Conservation (phyloP, 2,888 invertebrate genomes). For the Acrocyrtus sp. region DNA sequence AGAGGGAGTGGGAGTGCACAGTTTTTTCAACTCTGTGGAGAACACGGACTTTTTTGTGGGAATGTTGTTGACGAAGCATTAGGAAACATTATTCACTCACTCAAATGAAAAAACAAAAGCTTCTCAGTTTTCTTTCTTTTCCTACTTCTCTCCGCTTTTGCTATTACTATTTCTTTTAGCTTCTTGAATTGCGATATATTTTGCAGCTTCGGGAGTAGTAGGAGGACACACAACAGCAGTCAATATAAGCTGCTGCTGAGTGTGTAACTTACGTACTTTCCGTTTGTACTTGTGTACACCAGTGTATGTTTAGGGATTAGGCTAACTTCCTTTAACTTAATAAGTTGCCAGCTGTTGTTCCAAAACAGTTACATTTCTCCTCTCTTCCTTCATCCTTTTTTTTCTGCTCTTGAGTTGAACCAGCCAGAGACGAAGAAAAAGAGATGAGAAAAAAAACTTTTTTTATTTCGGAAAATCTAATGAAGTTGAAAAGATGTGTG, state of each 20-base stretch:
- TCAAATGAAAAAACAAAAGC: constrained; percentile 14
- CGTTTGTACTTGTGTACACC: background rate
- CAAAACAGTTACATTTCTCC: constrained; percentile 8
- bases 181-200: too few species aligned
- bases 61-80: constrained; percentile 18
- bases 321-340: constrained; percentile 32
- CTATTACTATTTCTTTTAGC: background rate
- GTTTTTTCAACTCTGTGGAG: too few species aligned
- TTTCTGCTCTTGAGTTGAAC: too few species aligned
- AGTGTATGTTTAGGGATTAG: constrained; percentile 18
- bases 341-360: constrained; percentile 35
- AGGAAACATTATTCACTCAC: constrained; percentile 24
- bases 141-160: background rate
- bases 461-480: constrained; percentile 17
- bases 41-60: background rate
- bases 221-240: background rate
- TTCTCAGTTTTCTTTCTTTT: constrained; percentile 2
- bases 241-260: background rate
- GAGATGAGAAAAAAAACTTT: constrained; percentile 7
- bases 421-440: too few species aligned
- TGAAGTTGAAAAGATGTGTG: constrained; percentile 36
- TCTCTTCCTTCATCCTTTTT: background rate
- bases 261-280: background rate
- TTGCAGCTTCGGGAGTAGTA: too few species aligned
- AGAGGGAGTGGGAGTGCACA: background rate